These are phyloP conservation scores for Craseonycteris thonglongyai DNA, from an alignment of 2,113 vertebrate genomes.

Conservation along the genomic window DNA sequence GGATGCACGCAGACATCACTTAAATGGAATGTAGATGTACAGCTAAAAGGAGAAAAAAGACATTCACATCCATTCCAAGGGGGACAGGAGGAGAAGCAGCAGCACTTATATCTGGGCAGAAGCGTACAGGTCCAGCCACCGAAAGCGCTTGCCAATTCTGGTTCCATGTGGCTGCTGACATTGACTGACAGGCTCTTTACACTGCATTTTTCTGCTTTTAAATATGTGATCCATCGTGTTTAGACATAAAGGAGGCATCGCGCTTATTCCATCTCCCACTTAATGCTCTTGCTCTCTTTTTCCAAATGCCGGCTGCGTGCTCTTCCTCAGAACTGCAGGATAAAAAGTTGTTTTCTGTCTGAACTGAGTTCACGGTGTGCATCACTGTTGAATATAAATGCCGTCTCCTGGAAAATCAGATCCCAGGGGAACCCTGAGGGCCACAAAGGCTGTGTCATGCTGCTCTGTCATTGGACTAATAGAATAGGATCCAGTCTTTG, in stretches of 20 bases:
- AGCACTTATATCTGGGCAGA: background rate
- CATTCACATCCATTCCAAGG: background rate
- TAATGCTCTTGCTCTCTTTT: constrained; percentile 45
- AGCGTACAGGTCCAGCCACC: background rate
- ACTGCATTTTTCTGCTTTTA: constrained; percentile 35
- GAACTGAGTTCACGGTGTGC: constrained; percentile 50
- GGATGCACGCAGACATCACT: background rate
- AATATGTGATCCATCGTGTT: constrained; percentile 61
- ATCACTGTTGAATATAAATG: constrained; percentile 42
- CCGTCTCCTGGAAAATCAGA: constrained; percentile 55
- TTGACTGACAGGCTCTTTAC: background rate
- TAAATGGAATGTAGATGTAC: background rate
- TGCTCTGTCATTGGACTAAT: constrained; percentile 34
- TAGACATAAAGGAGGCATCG: constrained; percentile 59
- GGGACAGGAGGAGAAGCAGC: background rate
- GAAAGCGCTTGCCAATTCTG: constrained; percentile 19
- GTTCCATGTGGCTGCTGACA: background rate
- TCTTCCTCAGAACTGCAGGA: constrained; percentile 43
- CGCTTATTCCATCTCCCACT: constrained; percentile 40
- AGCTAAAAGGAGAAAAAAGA: background rate
- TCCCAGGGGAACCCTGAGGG: constrained; percentile 38
- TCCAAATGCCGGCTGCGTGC: constrained; percentile 30
- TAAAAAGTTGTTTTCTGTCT: constrained; percentile 42
- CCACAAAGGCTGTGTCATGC: background rate
- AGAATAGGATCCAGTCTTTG: constrained; percentile 27